A percentile compares a stretch with the other conserved stretches of the same genome.
These are phyloP conservation scores for Lithodes maja DNA, from an alignment of 2,888 invertebrate species.

Conservation along the genomic window DNA sequence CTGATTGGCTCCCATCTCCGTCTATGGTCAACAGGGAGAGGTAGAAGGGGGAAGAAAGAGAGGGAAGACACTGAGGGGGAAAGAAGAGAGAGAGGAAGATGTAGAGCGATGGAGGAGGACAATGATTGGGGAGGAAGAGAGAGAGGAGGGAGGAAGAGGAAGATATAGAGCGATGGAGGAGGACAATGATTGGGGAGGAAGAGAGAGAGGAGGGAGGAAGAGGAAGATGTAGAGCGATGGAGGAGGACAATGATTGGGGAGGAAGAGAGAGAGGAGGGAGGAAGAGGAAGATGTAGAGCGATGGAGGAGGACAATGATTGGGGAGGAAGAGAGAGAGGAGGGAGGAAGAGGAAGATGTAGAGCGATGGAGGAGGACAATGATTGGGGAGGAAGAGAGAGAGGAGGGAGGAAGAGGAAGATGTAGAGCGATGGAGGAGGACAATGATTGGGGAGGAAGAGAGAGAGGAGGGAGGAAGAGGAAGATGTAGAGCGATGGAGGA, in stretches of 20 bases:
- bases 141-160: not conserved
- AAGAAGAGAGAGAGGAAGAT: no score
- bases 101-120: no score
- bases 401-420: not conserved
- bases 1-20: slow-evolving; percentile 14
- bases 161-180: not conserved
- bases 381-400: not conserved
- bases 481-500: not conserved
- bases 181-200: not conserved
- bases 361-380: not conserved
- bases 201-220: not conserved
- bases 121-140: not conserved
- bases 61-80: not conserved
- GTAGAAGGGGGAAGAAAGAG: not conserved
- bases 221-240: not conserved
- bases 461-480: not conserved
- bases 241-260: not conserved
- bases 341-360: not conserved
- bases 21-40: not conserved
- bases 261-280: not conserved
- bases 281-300: not conserved
- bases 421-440: not conserved
- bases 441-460: not conserved
- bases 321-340: not conserved
- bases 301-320: not conserved